These are phyloP conservation scores for Cataglyphis albicans DNA, from an alignment of 2,888 invertebrate genomes.

Conservation along the genomic window DNA sequence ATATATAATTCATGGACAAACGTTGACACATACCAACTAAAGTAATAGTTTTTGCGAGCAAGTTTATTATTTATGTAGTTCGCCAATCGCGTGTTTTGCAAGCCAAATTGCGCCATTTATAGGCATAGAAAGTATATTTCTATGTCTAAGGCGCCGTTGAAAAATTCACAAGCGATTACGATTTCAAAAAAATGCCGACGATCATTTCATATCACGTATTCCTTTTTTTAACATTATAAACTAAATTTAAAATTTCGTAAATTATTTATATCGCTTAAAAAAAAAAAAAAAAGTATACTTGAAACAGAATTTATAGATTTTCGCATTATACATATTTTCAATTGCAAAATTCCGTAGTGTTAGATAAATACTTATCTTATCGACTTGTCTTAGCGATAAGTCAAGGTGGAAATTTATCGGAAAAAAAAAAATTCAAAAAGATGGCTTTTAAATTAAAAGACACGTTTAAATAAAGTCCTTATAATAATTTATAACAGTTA, in stretches of 20 bases:
- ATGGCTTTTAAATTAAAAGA: too few species aligned
- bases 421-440: not conserved
- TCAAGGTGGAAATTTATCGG: not conserved
- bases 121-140: too few species aligned
- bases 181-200: not conserved
- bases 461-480: too few species aligned
- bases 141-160: not conserved
- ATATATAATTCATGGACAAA: constrained; percentile 16
- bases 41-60: constrained; percentile 36
- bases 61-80: constrained; percentile 59
- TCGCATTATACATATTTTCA: not conserved
- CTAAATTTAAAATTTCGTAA: constrained; percentile 3
- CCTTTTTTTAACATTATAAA: not conserved
- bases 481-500: too few species aligned
- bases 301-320: too few species aligned
- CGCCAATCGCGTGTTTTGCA: constrained; percentile 21
- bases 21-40: constrained; percentile 17
- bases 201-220: not conserved
- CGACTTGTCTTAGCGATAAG: not conserved
- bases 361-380: not conserved
- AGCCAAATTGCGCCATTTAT: constrained; percentile 15
- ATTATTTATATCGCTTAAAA: constrained; percentile 1
- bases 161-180: constrained; percentile 13
- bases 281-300: not conserved
- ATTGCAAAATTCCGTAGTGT: not conserved